Conservation (phyloP, 1,140 invertebrate species). For the Pentalonia nigronervosa region DNA sequence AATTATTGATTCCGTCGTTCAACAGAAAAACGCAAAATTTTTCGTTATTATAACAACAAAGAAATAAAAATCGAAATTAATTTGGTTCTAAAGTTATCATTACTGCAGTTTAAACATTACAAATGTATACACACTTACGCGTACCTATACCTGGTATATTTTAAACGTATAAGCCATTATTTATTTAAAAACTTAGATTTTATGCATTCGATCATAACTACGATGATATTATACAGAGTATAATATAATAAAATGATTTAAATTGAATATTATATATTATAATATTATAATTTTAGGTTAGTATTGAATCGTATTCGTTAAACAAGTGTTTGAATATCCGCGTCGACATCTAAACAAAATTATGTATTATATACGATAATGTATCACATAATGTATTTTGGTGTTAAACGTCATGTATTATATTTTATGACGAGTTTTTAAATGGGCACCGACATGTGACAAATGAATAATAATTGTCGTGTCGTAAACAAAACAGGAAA, state of each 20-base stretch:
- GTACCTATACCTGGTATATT: not conserved
- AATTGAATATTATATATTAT: too few relatives aligned
- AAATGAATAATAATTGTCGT: not conserved
- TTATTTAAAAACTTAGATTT: not conserved
- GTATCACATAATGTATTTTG: not conserved
- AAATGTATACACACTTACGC: not conserved
- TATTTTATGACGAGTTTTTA: not conserved
- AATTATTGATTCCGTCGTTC: not conserved
- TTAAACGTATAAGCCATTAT: not conserved
- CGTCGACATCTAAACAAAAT: too few relatives aligned
- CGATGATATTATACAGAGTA: too few relatives aligned
- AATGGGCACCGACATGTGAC: not conserved
- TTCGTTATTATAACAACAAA: not conserved
- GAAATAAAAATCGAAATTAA: not conserved
- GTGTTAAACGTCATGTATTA: not conserved
- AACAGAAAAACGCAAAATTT: not conserved
- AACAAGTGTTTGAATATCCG: too few relatives aligned
- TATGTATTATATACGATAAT: not conserved
- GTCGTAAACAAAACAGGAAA: slow-evolving; percentile 30
- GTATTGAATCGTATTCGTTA: too few relatives aligned
- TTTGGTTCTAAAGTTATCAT: not conserved
- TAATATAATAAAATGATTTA: too few relatives aligned
- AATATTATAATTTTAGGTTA: too few relatives aligned
- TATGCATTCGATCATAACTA: too few relatives aligned
- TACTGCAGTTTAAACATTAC: not conserved